Conservation (phyloP, 2,888 invertebrate species). For the Trileptium ribeirensis region DNA sequence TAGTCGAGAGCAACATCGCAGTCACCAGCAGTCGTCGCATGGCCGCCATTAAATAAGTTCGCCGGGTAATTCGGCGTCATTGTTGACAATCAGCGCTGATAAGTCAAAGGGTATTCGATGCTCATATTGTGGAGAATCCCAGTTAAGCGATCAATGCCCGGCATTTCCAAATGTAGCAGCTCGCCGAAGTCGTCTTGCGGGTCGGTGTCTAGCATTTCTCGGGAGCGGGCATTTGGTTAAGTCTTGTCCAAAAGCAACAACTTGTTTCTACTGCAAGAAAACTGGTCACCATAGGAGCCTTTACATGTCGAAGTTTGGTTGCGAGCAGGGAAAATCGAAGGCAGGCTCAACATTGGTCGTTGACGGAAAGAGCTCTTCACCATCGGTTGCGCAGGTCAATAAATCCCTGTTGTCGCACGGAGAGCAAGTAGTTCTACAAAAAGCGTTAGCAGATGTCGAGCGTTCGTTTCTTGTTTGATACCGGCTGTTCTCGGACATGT, state of each 20-base stretch:
- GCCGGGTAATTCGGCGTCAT: neutral
- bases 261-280: conserved; percentile 15
- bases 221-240: neutral
- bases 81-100: neutral
- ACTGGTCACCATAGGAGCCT: neutral
- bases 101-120: neutral
- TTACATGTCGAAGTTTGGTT: neutral
- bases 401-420: neutral
- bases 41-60: neutral
- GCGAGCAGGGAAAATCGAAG: neutral
- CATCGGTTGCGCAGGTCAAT: neutral
- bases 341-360: neutral
- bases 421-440: neutral
- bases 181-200: neutral
- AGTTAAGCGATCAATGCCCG: neutral
- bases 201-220: neutral
- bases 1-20: neutral
- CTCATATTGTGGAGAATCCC: neutral
- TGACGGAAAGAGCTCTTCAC: neutral
- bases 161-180: neutral
- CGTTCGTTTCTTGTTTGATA: neutral
- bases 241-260: neutral
- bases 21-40: neutral
- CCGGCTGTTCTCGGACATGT: neutral
- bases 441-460: neutral